Conservation (phyloP, 2,113 vertebrate species). For the Nyctibius bracteatus region DNA sequence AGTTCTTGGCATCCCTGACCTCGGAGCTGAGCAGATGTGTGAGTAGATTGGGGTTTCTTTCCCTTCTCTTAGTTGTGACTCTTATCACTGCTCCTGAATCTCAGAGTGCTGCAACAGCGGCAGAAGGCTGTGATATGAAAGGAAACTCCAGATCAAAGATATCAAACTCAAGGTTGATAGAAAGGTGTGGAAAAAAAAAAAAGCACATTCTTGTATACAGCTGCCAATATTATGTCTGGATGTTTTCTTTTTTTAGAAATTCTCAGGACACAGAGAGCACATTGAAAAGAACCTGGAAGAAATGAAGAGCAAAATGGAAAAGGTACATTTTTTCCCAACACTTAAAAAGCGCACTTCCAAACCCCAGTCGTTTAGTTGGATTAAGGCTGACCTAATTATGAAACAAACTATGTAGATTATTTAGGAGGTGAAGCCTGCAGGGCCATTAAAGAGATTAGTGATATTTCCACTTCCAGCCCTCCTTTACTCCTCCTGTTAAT, state of each 20-base stretch:
- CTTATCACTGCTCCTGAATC: not conserved
- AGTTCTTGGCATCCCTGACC: conserved; percentile 65
- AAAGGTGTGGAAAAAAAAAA: not conserved
- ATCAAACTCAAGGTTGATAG: not conserved
- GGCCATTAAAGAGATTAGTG: not conserved
- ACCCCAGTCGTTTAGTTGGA: not conserved
- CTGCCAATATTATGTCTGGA: not conserved
- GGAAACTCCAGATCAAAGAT: conserved; percentile 44
- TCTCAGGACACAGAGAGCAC: conserved; percentile 2
- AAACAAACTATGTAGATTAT: not conserved
- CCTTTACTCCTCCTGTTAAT: not conserved
- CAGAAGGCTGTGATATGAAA: conserved; percentile 1
- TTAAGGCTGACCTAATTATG: not conserved
- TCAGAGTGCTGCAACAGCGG: not conserved
- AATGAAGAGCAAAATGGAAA: conserved; percentile 67
- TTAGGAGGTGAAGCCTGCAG: not conserved
- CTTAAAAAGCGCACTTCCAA: not conserved
- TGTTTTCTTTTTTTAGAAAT: conserved; percentile 33
- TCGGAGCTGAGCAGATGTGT: conserved; percentile 68
- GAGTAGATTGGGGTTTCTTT: conserved; percentile 5
- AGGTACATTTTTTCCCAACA: conserved; percentile 46
- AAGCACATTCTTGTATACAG: not conserved
- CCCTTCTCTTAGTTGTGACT: not conserved
- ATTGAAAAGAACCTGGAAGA: conserved; percentile 63
- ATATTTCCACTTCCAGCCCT: not conserved